A percentile compares a stretch with the other conserved stretches of the same genome.
Evolutionary conservation across 1,140 invertebrate genomes (phyloP).

Genomic region (Nasonia giraulti): DNA sequence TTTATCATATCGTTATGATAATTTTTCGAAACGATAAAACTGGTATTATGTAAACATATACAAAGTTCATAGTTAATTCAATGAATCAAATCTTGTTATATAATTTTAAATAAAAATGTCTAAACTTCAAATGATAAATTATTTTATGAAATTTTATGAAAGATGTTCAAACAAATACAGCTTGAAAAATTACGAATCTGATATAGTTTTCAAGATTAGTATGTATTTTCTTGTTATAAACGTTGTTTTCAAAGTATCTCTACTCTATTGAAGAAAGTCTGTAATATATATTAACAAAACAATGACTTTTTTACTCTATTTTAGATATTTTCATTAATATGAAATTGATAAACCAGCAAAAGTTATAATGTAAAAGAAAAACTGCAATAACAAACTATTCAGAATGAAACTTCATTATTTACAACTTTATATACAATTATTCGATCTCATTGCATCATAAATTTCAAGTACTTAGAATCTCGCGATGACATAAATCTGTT

Average conservation of each 20-base stretch:
- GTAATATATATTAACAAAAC: conserved; percentile 27
- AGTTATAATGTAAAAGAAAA: conserved; percentile 12
- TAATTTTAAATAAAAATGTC: conserved; percentile 36
- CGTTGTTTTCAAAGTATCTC: conserved; percentile 26
- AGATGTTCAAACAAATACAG: not conserved
- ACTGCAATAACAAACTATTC: conserved; percentile 8
- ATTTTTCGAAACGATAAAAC: conserved; percentile 33
- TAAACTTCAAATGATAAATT: conserved; percentile 1
- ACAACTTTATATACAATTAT: conserved; percentile 36
- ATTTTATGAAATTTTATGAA: conserved; percentile 15
- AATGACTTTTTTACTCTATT: conserved; percentile 25
- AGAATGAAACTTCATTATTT: not conserved
- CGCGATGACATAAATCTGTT: conserved; percentile 7
- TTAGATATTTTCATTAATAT: conserved; percentile 18
- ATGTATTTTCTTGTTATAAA: conserved; percentile 22
- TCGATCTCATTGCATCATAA: conserved; percentile 49
- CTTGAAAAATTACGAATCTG: not conserved
- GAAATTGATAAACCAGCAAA: not conserved
- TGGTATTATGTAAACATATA: conserved; percentile 35
- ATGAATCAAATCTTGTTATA: conserved; percentile 24
- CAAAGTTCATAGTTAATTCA: conserved; percentile 41
- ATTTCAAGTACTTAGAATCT: conserved; percentile 40
- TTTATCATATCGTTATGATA: conserved; percentile 47
- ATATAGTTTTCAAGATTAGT: not conserved
- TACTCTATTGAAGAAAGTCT: conserved; percentile 9